These are phyloP conservation scores for Parnassius mnemosyne DNA, from an alignment of 2,888 invertebrate species.

Conservation along the genomic window DNA sequence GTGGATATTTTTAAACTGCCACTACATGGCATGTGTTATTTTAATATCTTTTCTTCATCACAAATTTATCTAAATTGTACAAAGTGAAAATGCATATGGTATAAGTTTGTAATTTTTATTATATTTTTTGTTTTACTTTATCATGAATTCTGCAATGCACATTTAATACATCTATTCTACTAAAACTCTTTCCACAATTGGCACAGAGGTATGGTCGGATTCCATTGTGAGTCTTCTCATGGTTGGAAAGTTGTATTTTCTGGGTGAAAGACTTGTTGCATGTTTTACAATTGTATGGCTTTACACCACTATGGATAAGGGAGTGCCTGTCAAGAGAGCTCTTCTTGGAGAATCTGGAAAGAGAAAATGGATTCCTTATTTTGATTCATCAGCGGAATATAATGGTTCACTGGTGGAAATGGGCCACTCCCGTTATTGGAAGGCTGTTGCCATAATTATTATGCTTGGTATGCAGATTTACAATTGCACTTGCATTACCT, in stretches of 20 bases:
- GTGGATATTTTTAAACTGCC: too few relatives aligned
- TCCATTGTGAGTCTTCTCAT: slow-evolving; percentile 21
- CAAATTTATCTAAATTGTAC: too few relatives aligned
- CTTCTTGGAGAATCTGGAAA: slow-evolving; percentile 31
- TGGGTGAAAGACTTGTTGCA: slow-evolving; percentile 18
- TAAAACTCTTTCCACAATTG: slow-evolving; percentile 34
- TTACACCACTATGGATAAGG: slow-evolving; percentile 21
- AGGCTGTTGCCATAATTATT: too few relatives aligned
- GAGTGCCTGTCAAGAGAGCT: slow-evolving; percentile 34
- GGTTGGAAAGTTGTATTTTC: slow-evolving; percentile 28
- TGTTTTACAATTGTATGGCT: slow-evolving; percentile 6
- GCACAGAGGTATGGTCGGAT: slow-evolving; percentile 25
- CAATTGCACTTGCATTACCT: too few relatives aligned
- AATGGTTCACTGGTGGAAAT: too few relatives aligned
- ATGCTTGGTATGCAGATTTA: too few relatives aligned
- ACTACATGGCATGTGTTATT: too few relatives aligned
- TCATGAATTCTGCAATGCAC: slow-evolving; percentile 20
- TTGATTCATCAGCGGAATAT: too few relatives aligned
- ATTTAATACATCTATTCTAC: slow-evolving; percentile 28
- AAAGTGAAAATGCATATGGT: too few relatives aligned
- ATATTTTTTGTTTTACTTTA: neutral
- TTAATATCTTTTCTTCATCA: too few relatives aligned
- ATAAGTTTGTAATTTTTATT: neutral
- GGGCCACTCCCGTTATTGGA: too few relatives aligned
- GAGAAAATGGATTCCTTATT: neutral